Conservation (phyloP, 2,113 vertebrate genomes). For the Percina caprodes region DNA sequence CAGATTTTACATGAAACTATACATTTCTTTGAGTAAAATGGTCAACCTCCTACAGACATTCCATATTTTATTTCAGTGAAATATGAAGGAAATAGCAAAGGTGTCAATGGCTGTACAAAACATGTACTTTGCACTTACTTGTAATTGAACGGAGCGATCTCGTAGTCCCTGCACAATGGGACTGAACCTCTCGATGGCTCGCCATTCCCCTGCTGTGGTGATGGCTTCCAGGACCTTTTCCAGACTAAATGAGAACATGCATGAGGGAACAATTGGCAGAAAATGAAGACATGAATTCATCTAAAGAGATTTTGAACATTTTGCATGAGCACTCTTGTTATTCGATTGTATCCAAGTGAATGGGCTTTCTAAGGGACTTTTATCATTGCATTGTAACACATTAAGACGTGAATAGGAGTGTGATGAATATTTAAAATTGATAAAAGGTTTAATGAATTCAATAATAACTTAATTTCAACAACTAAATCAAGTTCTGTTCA, state of each 20-base stretch:
- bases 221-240: constrained; percentile 98
- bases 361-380: background rate
- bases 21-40: background rate
- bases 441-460: background rate
- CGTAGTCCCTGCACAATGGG: constrained; percentile 93
- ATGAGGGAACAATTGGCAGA: constrained; percentile 47
- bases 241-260: constrained; percentile 83
- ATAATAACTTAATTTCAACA: background rate
- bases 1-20: background rate
- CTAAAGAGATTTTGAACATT: constrained; percentile 35
- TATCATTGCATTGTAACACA: background rate
- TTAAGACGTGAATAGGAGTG: background rate
- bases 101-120: background rate
- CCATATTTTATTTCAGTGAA: constrained; percentile 37
- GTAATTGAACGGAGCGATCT: constrained; percentile 92
- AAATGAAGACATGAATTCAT: constrained; percentile 28
- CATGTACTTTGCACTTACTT: constrained; percentile 84
- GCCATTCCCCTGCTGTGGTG: constrained; percentile 91
- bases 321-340: constrained; percentile 3
- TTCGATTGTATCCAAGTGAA: background rate
- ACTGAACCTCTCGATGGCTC: constrained; percentile 88
- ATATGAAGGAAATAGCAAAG: constrained; percentile 3
- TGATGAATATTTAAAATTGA: background rate
- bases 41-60: background rate
- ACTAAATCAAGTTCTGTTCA: background rate